Conservation (phyloP, 2,113 vertebrate genomes). For the Dipodomys spectabilis region DNA sequence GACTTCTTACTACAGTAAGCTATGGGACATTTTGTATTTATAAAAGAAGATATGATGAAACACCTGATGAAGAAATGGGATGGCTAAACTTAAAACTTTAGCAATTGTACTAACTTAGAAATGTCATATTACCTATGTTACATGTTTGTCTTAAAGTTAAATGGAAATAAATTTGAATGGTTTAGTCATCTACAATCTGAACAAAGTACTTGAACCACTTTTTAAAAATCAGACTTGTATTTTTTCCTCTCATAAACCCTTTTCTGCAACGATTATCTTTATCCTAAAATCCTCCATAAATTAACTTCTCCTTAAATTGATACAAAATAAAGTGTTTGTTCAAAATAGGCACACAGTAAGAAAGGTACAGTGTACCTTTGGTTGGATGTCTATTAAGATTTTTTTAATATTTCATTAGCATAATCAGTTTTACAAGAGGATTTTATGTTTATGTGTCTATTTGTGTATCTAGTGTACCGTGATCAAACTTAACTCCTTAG, state of each 20-base stretch:
- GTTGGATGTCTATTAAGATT: neutral
- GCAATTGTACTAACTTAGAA: conserved; percentile 13
- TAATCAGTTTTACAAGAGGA: too few species aligned
- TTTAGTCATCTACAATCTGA: conserved; percentile 16
- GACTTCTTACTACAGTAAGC: neutral
- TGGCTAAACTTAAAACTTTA: conserved; percentile 23
- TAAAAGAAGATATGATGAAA: conserved; percentile 20
- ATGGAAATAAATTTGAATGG: neutral
- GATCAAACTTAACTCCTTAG: too few species aligned
- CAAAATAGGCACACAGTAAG: conserved; percentile 12
- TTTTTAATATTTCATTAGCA: too few species aligned
- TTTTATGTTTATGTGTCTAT: too few species aligned
- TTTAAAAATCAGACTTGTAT: neutral
- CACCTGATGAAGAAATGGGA: neutral
- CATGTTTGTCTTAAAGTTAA: conserved; percentile 36
- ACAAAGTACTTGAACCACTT: neutral
- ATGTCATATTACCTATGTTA: neutral
- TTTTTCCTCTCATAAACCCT: neutral
- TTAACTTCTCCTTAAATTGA: conserved; percentile 32
- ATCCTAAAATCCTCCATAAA: neutral
- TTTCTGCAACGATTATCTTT: conserved; percentile 30
- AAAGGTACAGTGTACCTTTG: neutral
- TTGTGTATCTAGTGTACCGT: too few species aligned
- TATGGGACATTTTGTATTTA: neutral
- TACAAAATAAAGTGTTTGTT: neutral